A percentile compares a stretch with the other conserved stretches of the same genome.
Evolutionary conservation across 2,888 invertebrate species (phyloP).

Genomic region (Papilio elwesi): DNA sequence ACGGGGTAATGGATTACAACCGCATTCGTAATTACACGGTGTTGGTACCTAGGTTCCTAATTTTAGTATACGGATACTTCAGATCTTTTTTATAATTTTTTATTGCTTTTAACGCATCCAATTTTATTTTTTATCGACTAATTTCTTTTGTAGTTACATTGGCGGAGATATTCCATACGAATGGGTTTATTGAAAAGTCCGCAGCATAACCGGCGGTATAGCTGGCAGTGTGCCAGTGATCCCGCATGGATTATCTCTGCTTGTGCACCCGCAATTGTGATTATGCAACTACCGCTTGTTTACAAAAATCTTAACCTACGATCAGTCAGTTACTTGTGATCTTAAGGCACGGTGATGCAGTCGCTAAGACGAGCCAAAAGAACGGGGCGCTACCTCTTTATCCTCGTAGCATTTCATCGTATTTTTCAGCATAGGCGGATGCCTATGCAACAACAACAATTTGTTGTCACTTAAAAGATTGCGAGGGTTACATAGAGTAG

Average conservation of each 20-base stretch:
- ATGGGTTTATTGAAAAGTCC: slow-evolving; percentile 82
- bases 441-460: too few relatives aligned
- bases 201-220: slow-evolving; percentile 70
- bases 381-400: too few relatives aligned
- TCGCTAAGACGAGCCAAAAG: too few relatives aligned
- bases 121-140: slow-evolving; percentile 63
- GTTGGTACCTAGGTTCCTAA: too few relatives aligned
- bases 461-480: too few relatives aligned
- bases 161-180: slow-evolving; percentile 80
- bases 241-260: slow-evolving; percentile 72
- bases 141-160: slow-evolving; percentile 81
- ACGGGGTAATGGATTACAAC: too few relatives aligned
- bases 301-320: slow-evolving; percentile 42
- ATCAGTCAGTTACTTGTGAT: background rate
- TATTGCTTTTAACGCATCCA: background rate
- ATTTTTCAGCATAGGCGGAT: too few relatives aligned
- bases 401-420: too few relatives aligned
- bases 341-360: too few relatives aligned
- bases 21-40: too few relatives aligned
- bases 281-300: slow-evolving; percentile 62
- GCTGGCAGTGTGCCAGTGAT: slow-evolving; percentile 74
- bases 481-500: too few relatives aligned
- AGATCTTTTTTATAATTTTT: background rate
- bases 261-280: slow-evolving; percentile 75
- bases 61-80: background rate